phyloP scores from a whole-genome alignment of 2,113 vertebrate genomes.

The Silurus meridionalis region DNA sequence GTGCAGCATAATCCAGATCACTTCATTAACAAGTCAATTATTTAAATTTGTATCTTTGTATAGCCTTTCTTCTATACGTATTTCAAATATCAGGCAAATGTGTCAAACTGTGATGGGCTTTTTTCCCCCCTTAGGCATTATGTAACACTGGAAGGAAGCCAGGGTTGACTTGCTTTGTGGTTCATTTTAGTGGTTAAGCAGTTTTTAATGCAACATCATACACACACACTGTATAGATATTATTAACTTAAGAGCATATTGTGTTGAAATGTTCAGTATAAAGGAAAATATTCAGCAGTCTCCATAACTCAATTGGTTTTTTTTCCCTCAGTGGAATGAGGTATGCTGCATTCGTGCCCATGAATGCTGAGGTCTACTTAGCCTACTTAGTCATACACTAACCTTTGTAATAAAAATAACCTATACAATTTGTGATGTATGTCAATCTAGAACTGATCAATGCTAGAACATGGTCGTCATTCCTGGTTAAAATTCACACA shows the following conservation, averaged over 20 bases:
- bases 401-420: neutral
- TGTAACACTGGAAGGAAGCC: neutral
- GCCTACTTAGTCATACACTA: neutral
- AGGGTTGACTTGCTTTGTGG: neutral
- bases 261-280: neutral
- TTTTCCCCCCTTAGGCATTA: neutral
- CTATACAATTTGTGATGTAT: neutral
- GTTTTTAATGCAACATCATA: slow-evolving; percentile 4
- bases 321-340: too few species aligned
- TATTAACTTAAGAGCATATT: neutral
- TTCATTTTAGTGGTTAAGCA: neutral
- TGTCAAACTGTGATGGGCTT: neutral
- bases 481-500: slow-evolving; percentile 2
- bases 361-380: neutral
- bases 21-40: neutral
- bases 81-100: slow-evolving; percentile 1
- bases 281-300: neutral
- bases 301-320: neutral
- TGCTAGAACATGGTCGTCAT: neutral
- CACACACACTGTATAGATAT: too few species aligned
- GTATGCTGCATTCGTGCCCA: too few species aligned
- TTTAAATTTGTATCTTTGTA: neutral
- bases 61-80: neutral
- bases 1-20: slow-evolving; percentile 9
- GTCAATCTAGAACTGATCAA: neutral